Conservation (phyloP, 2,113 vertebrate genomes). For the Solenodon paradoxus region DNA sequence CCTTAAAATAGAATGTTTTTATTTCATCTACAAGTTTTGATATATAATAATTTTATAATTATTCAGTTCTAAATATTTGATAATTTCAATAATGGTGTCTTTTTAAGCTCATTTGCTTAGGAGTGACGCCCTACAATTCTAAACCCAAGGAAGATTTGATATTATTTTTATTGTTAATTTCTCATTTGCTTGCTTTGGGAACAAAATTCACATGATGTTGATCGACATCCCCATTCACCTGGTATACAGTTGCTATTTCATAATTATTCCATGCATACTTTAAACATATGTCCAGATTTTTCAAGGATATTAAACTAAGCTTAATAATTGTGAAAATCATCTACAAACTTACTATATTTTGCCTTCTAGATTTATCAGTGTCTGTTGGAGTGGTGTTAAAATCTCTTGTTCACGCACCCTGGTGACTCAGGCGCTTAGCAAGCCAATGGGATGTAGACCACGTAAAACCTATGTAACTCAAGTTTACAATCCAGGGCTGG, state of each 20-base stretch:
- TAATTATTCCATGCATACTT: not conserved
- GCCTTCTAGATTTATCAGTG: not conserved
- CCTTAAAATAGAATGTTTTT: not conserved
- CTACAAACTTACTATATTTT: not conserved
- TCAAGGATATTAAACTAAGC: not conserved
- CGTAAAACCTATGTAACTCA: too few relatives aligned
- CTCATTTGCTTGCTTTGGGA: not conserved
- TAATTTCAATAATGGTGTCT: not conserved
- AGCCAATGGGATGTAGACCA: too few relatives aligned
- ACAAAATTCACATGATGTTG: not conserved
- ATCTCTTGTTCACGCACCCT: not conserved
- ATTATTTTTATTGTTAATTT: not conserved
- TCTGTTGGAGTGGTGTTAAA: not conserved
- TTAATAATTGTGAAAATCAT: not conserved
- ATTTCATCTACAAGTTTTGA: not conserved
- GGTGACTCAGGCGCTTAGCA: too few relatives aligned
- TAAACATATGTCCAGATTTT: not conserved
- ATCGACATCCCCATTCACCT: not conserved
- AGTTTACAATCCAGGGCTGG: too few relatives aligned
- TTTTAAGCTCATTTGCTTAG: not conserved
- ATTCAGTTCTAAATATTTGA: not conserved
- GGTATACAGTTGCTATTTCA: not conserved
- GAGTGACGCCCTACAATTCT: not conserved
- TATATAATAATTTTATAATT: not conserved
- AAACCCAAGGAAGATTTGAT: not conserved